Evolutionary conservation across 2,797 vertebrate genomes (phyloP).

Genomic region (Carcharodon carcharias): DNA sequence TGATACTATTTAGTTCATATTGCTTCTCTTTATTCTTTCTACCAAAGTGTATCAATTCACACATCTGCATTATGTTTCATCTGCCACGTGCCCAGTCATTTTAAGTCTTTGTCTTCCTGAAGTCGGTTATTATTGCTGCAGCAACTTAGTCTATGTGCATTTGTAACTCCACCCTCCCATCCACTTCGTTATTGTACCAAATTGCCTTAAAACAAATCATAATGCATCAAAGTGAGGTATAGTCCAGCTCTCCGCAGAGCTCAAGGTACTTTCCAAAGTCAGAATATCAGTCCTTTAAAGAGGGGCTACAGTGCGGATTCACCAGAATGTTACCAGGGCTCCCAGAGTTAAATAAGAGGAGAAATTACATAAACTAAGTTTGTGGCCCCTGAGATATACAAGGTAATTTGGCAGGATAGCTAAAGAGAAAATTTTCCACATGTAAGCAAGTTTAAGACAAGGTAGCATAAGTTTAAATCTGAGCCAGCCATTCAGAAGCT

Average conservation of each 20-base stretch:
- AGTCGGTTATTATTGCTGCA: background rate
- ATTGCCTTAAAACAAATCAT: background rate
- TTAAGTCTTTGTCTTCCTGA: background rate
- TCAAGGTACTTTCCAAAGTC: background rate
- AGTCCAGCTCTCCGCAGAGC: too few relatives aligned
- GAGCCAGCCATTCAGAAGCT: background rate
- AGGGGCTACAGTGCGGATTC: background rate
- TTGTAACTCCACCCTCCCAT: background rate
- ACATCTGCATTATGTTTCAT: background rate
- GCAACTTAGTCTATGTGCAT: background rate
- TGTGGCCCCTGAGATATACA: background rate
- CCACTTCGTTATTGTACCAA: background rate
- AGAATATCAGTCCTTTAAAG: background rate
- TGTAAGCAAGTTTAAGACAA: background rate
- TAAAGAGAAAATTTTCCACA: background rate
- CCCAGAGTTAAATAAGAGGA: too few relatives aligned
- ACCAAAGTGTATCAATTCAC: background rate
- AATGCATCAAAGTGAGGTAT: background rate
- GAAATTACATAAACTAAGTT: background rate
- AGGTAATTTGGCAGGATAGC: background rate
- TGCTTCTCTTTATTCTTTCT: background rate
- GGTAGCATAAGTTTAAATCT: background rate
- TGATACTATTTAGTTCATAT: background rate
- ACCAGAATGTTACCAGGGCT: background rate
- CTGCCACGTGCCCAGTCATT: background rate